Percentiles rank a stretch among this genome's conserved stretches.
Evolutionary conservation across 1,140 invertebrate species (phyloP).

Genomic region (Pseudoatta argentina): DNA sequence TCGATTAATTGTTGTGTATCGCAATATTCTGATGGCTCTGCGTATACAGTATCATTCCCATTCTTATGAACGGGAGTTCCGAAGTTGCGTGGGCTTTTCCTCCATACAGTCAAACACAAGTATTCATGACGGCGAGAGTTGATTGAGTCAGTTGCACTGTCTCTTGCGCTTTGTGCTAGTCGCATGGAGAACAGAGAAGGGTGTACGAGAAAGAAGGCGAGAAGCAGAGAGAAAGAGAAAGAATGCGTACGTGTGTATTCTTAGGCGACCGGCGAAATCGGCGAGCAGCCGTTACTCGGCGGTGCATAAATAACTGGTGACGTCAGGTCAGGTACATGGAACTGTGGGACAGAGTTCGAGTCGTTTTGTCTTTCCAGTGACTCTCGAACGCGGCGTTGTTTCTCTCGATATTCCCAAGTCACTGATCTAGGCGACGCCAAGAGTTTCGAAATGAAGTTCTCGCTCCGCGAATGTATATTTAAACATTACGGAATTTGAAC

Average conservation of each 20-base stretch:
- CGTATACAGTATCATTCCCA: background rate
- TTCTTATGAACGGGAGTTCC: constrained; percentile 15
- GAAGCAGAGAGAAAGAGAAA: background rate
- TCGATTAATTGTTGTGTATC: constrained; percentile 22
- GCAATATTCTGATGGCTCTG: background rate
- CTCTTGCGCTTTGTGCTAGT: background rate
- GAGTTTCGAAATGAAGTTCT: background rate
- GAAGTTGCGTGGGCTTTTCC: constrained; percentile 27
- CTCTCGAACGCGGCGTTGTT: background rate
- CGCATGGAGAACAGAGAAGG: background rate
- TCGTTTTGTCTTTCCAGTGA: background rate
- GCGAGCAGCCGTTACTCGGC: constrained; percentile 46
- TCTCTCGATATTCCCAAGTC: background rate
- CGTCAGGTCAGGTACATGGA: constrained; percentile 59
- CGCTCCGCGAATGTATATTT: background rate
- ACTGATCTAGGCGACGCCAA: background rate
- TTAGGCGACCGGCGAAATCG: constrained; percentile 57
- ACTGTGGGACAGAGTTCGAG: constrained; percentile 30
- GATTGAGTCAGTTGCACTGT: constrained; percentile 31
- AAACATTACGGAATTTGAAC: background rate
- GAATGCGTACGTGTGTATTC: constrained; percentile 59
- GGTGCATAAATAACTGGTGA: constrained; percentile 68
- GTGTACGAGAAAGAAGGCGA: background rate
- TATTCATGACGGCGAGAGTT: constrained; percentile 3
- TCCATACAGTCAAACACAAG: background rate